Base-by-base conservation (phyloP, 1,140 invertebrate genomes). In the Zaprionus camerounensis region DNA sequence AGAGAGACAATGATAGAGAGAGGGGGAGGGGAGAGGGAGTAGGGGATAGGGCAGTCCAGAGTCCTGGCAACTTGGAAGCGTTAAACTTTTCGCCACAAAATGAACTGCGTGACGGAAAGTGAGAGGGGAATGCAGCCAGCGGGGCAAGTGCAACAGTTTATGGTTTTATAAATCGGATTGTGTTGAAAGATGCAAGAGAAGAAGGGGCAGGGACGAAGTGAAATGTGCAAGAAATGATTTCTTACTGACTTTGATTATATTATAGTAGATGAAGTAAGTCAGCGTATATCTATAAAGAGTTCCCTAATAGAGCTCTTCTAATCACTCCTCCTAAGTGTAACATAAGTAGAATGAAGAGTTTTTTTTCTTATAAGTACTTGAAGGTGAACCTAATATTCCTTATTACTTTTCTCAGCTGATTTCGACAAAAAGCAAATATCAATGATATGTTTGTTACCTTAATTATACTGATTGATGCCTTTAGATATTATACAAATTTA, bases 11-110 rank as follows among this genome's bases (percentile, higher is more conserved):
- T 17, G 17, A 17, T 0, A 17, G 7, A 9, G 7, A 17, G 31
- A 11, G 9, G 9, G 0, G 7, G 7, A 3, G 28, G 2, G 9
- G 31, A 11, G 9, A 22, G 44, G n/a, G 2, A 4, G 6, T 17
- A 22, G 13, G 28, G 55, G 3, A 44, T 3, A 31, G 11, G 38
- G 34, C n/a, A 9, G 24, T 38, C 15, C 20, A 49, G n/a, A 9
- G n/a, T 51, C 20, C 31, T 36, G n/a, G 17, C 5, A 51, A 71
- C 36, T 64, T 13, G 34, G 22, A 26, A 46, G 22, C 34, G 44
- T 67, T 44, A 56, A 70, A 75, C 44, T 78, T 74, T 79, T 61
- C 41, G 55, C 51, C 59, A 57, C 64, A 63, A 68, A 80, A 71
- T 66, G 66, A 75, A 75, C 62, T 79, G 68, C 72, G 12, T 51